Evolutionary conservation across 2,888 invertebrate genomes (phyloP).

Genomic region (Theretra japonica): DNA sequence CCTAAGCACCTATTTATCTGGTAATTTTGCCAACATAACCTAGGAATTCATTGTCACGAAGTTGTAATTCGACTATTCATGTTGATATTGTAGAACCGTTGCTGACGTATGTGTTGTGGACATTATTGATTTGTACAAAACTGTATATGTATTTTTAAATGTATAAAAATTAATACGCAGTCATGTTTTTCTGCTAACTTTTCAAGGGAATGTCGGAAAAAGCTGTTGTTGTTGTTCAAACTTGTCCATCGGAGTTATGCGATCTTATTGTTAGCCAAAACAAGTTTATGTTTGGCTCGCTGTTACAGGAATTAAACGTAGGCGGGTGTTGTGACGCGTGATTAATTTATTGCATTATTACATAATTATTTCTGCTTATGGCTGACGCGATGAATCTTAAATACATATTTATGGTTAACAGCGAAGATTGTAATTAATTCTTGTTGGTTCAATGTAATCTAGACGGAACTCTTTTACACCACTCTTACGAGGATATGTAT

Average conservation of each 20-base stretch:
- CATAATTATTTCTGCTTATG: neutral
- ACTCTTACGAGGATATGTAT: too few relatives aligned
- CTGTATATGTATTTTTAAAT: constrained; percentile 7
- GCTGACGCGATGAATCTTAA: neutral
- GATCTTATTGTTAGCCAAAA: constrained; percentile 10
- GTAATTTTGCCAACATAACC: constrained; percentile 11
- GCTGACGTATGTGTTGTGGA: constrained; percentile 8
- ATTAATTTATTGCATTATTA: constrained; percentile 8
- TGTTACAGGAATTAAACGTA: neutral
- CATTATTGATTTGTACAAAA: neutral
- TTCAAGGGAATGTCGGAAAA: neutral
- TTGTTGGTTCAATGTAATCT: neutral
- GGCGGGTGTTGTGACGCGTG: neutral
- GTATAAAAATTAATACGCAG: neutral
- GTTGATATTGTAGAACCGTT: neutral
- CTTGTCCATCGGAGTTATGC: neutral
- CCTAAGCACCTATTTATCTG: constrained; percentile 19
- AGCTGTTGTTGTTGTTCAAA: neutral
- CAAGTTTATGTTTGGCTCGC: constrained; percentile 1
- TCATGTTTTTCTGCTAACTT: neutral
- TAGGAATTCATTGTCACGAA: constrained; percentile 3
- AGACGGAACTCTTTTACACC: neutral
- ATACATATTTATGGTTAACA: neutral
- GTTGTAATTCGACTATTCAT: constrained; percentile 3
- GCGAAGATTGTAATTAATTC: neutral